These are phyloP conservation scores for Diploscapter pachys DNA, from an alignment of 1,140 invertebrate genomes.

Conservation along the genomic window DNA sequence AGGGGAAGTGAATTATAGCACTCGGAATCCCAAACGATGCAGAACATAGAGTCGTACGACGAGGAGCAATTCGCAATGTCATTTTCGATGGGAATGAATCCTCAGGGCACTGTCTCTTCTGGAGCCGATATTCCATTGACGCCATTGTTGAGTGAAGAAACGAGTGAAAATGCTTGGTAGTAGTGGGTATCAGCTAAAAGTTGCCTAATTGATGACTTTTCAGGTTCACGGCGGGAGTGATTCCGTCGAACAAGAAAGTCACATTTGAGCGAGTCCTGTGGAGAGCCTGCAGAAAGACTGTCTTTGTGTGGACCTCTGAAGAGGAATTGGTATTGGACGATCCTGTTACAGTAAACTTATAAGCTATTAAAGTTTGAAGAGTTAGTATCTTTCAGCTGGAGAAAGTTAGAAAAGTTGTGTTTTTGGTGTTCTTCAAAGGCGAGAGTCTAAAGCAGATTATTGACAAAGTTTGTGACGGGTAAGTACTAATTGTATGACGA, in stretches of 20 bases:
- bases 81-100: slow-evolving; percentile 4
- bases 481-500: slow-evolving; percentile 31
- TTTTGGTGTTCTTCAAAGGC: slow-evolving; percentile 98
- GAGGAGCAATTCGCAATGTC: background rate
- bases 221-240: slow-evolving; percentile 65
- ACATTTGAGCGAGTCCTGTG: slow-evolving; percentile 96
- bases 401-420: slow-evolving; percentile 87
- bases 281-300: slow-evolving; percentile 84
- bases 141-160: slow-evolving; percentile 38
- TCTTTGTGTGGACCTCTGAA: slow-evolving; percentile 80
- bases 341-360: slow-evolving; percentile 78
- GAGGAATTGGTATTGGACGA: slow-evolving; percentile 77
- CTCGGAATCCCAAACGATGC: slow-evolving; percentile 46
- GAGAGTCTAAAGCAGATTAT: slow-evolving; percentile 90
- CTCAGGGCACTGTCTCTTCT: background rate
- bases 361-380: slow-evolving; percentile 7
- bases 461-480: slow-evolving; percentile 95
- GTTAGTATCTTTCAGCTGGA: slow-evolving; percentile 70
- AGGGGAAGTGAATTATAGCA: slow-evolving; percentile 39
- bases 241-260: slow-evolving; percentile 78
- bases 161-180: slow-evolving; percentile 42
- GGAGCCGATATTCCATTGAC: slow-evolving; percentile 17
- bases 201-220: slow-evolving; percentile 22
- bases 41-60: background rate
- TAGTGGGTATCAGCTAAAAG: slow-evolving; percentile 6